Percentiles rank a stretch among this genome's conserved stretches.
These are phyloP conservation scores for Cabera pusaria DNA, from an alignment of 2,888 invertebrate genomes.

Conservation along the genomic window DNA sequence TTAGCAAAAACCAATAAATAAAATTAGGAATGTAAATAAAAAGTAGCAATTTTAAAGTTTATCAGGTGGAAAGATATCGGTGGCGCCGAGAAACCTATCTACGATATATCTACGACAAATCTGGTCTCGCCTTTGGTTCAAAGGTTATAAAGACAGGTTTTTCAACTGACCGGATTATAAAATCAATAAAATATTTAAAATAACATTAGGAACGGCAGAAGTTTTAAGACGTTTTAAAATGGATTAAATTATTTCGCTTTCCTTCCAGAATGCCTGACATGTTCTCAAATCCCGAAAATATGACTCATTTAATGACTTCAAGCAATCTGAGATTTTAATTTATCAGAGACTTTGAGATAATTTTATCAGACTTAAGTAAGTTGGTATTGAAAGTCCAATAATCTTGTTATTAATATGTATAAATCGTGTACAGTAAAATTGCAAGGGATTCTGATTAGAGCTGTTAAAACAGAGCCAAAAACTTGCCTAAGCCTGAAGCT, in stretches of 20 bases:
- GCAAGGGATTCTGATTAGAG: no score
- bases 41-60: constrained; percentile 9
- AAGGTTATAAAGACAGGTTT: constrained; percentile 66
- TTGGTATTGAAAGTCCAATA: no score
- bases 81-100: constrained; percentile 16
- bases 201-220: constrained; percentile 43
- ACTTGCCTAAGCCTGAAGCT: no score
- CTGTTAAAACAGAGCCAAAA: no score
- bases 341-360: no score
- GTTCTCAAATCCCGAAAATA: constrained; percentile 7
- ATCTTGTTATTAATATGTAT: no score
- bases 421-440: no score
- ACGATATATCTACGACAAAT: constrained; percentile 9
- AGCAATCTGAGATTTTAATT: no score
- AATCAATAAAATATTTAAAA: constrained; percentile 55
- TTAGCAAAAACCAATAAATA: constrained; percentile 10
- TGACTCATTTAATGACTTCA: no score
- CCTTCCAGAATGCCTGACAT: constrained; percentile 8
- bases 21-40: constrained; percentile 12
- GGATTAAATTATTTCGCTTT: constrained; percentile 21
- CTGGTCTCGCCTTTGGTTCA: constrained; percentile 60
- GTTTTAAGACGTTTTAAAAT: constrained; percentile 39
- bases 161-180: constrained; percentile 49
- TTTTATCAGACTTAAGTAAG: no score
- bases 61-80: constrained; percentile 9